Conservation (phyloP, 1,140 invertebrate genomes). For the Papilio dardanus region DNA sequence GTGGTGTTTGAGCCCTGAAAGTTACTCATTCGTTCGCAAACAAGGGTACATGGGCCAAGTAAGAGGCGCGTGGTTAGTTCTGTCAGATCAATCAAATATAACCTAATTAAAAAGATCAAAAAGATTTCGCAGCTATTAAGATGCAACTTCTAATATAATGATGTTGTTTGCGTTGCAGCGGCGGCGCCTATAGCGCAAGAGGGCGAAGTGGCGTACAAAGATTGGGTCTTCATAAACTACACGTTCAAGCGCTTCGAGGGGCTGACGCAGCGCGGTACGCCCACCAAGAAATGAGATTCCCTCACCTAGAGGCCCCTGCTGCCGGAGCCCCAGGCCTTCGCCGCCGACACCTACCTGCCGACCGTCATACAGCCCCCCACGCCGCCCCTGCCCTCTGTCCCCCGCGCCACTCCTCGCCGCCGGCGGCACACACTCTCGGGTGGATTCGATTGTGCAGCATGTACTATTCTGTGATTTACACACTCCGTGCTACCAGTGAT, state of each 20-base stretch:
- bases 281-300: constrained; percentile 86
- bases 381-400: neutral
- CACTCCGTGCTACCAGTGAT: neutral
- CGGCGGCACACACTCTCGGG: neutral
- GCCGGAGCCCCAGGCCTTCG: neutral
- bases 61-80: too few relatives aligned
- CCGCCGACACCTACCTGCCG: neutral
- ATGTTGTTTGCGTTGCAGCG: constrained; percentile 83
- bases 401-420: neutral
- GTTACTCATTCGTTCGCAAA: too few relatives aligned
- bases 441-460: constrained; percentile 21
- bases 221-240: constrained; percentile 99
- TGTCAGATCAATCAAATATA: too few relatives aligned
- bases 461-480: constrained; percentile 9
- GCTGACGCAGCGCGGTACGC: constrained; percentile 93
- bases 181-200: constrained; percentile 91
- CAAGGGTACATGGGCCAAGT: too few relatives aligned
- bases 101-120: too few relatives aligned
- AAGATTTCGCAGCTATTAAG: too few relatives aligned
- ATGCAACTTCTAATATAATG: too few relatives aligned
- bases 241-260: constrained; percentile 99
- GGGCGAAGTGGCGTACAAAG: constrained; percentile 94
- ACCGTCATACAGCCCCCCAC: neutral
- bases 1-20: too few relatives aligned
- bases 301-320: neutral